Evolutionary conservation across 2,888 invertebrate species (phyloP).

Genomic region (Parapristionchus giblindavisi): DNA sequence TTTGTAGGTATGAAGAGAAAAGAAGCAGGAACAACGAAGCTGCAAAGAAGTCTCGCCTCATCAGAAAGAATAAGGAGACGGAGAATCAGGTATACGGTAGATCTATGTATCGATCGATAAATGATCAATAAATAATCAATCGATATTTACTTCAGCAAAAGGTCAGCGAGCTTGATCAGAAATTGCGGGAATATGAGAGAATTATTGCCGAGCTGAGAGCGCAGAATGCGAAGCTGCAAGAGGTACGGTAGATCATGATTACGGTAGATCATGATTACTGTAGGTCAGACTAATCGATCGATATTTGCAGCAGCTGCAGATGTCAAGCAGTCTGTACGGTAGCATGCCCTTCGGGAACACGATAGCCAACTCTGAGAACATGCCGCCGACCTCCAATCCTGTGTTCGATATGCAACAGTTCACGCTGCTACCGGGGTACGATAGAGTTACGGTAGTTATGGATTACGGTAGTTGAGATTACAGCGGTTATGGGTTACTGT

Average conservation of each 20-base stretch:
- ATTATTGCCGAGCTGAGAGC: too few relatives aligned
- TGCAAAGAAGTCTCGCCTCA: constrained; percentile 56
- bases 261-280: too few relatives aligned
- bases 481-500: too few relatives aligned
- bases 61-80: constrained; percentile 49
- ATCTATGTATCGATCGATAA: neutral
- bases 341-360: neutral
- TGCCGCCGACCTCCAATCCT: too few relatives aligned
- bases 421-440: too few relatives aligned
- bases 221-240: too few relatives aligned
- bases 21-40: constrained; percentile 57
- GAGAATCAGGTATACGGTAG: constrained; percentile 6
- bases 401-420: too few relatives aligned
- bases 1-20: constrained; percentile 50
- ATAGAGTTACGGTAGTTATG: too few relatives aligned
- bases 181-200: neutral
- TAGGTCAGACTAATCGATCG: too few relatives aligned
- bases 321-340: neutral
- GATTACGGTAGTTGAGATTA: too few relatives aligned
- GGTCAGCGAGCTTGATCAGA: neutral
- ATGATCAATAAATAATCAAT: neutral
- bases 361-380: neutral
- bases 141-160: constrained; percentile 2
- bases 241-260: too few relatives aligned
- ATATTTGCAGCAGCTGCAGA: neutral